Evolutionary conservation across 2,797 vertebrate species (phyloP), one percentile per base, ranked within the genome.

Genomic region (Helicolenus hilgendorfi): DNA sequence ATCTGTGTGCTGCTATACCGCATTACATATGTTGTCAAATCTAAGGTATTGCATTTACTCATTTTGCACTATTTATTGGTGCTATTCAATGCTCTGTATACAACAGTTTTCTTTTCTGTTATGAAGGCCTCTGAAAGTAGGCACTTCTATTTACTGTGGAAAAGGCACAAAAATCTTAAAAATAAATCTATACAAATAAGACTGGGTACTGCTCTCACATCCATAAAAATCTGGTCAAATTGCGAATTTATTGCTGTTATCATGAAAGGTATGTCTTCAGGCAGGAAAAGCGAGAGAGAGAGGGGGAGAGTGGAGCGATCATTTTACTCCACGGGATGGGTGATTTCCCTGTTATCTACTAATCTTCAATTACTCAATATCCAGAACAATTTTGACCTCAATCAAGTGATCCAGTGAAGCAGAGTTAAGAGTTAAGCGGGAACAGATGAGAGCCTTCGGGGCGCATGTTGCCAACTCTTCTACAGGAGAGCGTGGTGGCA

Each of bases 361-460:
- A 94, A 96, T 96, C 96, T 96, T 92, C 91, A 95, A 95, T 97
- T 96, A 96, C 93, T 92, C 90, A 87, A 95, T 92, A 94, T 92
- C 89, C 94, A 96, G 92, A 92, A 91, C 92, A 93, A 93, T 95
- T 93, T 94, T 87, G 92, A 83, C 86, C 81, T 84, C 87, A 95
- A 96, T 96, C 95, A 94, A 91, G 85, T 91, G 91, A 94, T 89
- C 89, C 93, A 92, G 76, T 90, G 84, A 90, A 86, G 92, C 91
- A 86, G 85, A 95, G 87, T 76, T 87, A 75, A 79, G 88, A 94
- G 91, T 88, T 94, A 95, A 96, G 81, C 84, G 87, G 89, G 86
- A 96, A 90, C 96, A 97, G 95, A 97, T 96, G 95, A 94, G 35
- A 65, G 85, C 80, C 89, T 91, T 45, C 1, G 11, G 83, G 92